Evolutionary conservation across 2,113 vertebrate genomes (phyloP).

Genomic region (Strigops habroptila): DNA sequence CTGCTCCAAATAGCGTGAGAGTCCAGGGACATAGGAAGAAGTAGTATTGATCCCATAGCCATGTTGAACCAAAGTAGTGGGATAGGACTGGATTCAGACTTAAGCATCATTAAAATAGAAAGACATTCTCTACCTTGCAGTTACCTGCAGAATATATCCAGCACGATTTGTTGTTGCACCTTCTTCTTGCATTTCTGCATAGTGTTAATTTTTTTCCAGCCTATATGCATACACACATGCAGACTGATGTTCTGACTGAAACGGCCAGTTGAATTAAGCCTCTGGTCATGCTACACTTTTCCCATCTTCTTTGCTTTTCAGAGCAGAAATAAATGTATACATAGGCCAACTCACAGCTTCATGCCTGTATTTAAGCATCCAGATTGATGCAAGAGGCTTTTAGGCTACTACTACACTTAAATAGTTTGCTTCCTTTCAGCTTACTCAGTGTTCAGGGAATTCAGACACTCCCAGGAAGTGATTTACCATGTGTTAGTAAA

Average conservation of each 20-base stretch:
- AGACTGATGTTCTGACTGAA: neutral
- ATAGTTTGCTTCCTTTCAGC: neutral
- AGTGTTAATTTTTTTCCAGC: neutral
- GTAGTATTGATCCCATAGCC: neutral
- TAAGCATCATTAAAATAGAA: neutral
- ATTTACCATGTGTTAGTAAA: neutral
- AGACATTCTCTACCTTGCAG: neutral
- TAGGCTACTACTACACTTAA: neutral
- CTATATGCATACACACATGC: neutral
- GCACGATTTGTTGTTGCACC: neutral
- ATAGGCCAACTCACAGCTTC: neutral
- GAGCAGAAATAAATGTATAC: neutral
- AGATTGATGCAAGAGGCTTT: neutral
- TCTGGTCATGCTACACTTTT: neutral
- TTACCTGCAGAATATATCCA: rapidly evolving
- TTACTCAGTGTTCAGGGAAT: neutral
- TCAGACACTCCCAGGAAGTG: neutral
- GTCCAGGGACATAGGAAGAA: neutral
- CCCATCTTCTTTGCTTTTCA: neutral
- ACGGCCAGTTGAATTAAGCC: neutral
- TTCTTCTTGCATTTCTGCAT: neutral
- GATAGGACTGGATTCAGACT: neutral
- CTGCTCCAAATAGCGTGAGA: neutral
- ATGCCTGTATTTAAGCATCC: neutral
- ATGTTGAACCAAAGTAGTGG: neutral